Base-by-base conservation (phyloP, 2,113 vertebrate species). In the Excalfactoria chinensis region DNA sequence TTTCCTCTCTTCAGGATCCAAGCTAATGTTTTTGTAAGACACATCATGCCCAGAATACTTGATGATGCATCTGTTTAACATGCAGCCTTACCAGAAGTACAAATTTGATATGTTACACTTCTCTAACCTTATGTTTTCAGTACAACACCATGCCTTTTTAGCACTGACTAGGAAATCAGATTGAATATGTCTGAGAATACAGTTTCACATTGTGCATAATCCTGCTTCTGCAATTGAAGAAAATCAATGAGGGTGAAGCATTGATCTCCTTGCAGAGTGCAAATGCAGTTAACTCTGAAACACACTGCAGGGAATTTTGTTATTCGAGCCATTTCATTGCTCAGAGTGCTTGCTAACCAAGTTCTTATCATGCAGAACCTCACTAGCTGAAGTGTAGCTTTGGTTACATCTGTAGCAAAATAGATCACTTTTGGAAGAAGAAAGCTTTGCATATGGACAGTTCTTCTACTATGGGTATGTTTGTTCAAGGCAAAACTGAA, bases 161-260 rank as follows among this genome's bases (percentile, higher is more conserved):
- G 82, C 89, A 88, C 79, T 78, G 95, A 87, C 94, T 94, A 83
- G 91, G 93, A 98, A 98, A 98, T 97, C 89, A 97, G 93, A 95
- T 92, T 93, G 96, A 90, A 89, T 94, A 96, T 96, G 89, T 95
- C 92, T 97, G 93, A 91, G 96, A 97, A 95, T 95, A 96, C 66
- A 89, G 93, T 95, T 97, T 97, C 95, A 94, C 91, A 92, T 90
- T 41, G 72, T 97, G 96, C 89, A 95, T 95, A 97, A 97, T 97
- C 94, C 92, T 93, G 87, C 55, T 95, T 97, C 93, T 92, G 95
- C 86, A 51, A 92, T 86, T 69, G 94, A 97, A 89, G 78, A 96
- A 98, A 98, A 97, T 98, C 97, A 98, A 98, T 97, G 96, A 97
- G 70, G 80, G 82, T 84, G 85, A 96, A 97, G 94, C 97, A 98